Evolutionary conservation across 2,888 invertebrate species (phyloP).

Genomic region (Gandaritis pyraliata): DNA sequence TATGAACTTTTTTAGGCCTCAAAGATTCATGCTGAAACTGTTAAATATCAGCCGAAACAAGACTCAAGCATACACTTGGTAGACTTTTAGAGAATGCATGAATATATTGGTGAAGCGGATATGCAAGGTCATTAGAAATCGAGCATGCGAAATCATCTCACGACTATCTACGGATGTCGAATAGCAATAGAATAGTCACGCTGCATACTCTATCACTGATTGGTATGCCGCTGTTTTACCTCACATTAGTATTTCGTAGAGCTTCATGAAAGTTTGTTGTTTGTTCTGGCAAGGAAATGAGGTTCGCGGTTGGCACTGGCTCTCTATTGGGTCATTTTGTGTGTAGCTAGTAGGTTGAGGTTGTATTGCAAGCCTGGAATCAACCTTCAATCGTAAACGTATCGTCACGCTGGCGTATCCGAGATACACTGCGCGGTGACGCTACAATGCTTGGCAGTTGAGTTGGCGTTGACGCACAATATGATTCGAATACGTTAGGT

Average conservation of each 20-base stretch:
- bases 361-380: too few relatives aligned
- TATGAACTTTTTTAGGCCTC: too few relatives aligned
- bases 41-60: too few relatives aligned
- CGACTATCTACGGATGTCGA: constrained; percentile 32
- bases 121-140: constrained; percentile 53
- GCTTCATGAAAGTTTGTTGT: constrained; percentile 24
- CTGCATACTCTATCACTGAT: constrained; percentile 17
- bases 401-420: too few relatives aligned
- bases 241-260: constrained; percentile 13
- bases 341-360: too few relatives aligned
- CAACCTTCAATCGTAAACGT: too few relatives aligned
- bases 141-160: constrained; percentile 48
- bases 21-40: too few relatives aligned
- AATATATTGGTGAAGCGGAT: constrained; percentile 45
- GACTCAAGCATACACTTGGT: too few relatives aligned
- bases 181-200: constrained; percentile 24
- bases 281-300: background rate
- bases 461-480: too few relatives aligned
- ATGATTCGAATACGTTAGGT: too few relatives aligned
- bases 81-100: background rate
- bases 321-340: background rate
- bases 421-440: too few relatives aligned
- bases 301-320: background rate
- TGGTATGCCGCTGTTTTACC: constrained; percentile 16
- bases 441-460: too few relatives aligned